Evolutionary conservation across 2,797 vertebrate genomes (phyloP), one percentile per base, ranked within the genome.

Genomic region (Molossus molossus): DNA sequence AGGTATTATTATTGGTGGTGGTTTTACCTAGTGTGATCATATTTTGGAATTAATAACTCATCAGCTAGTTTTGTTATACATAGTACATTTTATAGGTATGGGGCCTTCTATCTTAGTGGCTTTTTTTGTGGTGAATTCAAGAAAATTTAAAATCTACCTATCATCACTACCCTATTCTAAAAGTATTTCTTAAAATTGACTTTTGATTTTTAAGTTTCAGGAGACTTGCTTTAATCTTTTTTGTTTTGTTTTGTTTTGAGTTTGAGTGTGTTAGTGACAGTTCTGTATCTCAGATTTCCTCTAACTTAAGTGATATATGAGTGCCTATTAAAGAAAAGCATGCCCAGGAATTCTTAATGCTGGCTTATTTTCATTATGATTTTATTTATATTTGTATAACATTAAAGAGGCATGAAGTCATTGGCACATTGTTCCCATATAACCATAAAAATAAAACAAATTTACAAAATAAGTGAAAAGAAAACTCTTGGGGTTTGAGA

Each of bases 291-390:
- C 62, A 65, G 23, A 93, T 79, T 90, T 90, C 53, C 50, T 33
- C 29, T 89, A 65, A 79, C 23, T 45, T 45, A 73, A 1, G 4
- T 85, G 37, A 58, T 57, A 89, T 25, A 90, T 9, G 50, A 18
- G 79, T 65, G 10, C 25, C 15, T 58, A 58, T 13, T 25, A 83
- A 80, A 67, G 40, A 14, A n/a, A 79, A 84, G 23, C 23, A 88
- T 9, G 7, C 4, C 60, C 21, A 20, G 27, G 6, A 13, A 65
- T 60, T 55, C 60, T 75, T 45, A 11, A 9, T 33, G 60, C 73
- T 70, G 20, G 48, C 45, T 77, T 85, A 81, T 89, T 96, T 88
- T 94, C 58, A 92, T 69, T 86, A 37, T 81, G 72, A 80, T 45
- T 73, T 55, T 72, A 18, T 6, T 84, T 85, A 50, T 23, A 85